phyloP scores from a whole-genome alignment of 2,888 invertebrate species.

The Acrobasis repandana region DNA sequence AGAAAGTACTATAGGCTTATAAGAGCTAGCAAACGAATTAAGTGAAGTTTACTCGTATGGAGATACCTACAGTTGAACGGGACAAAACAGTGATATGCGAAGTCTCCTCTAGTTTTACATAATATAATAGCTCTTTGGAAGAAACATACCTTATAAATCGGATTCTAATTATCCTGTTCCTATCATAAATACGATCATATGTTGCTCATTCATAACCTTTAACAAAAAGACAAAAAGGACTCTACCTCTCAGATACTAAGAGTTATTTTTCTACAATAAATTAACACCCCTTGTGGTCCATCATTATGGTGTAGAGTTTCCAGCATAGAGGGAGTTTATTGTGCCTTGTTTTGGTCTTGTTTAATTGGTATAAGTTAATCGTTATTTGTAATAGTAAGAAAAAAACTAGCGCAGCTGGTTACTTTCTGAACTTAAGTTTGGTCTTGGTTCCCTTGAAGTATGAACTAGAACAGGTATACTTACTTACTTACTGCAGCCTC shows the following conservation, averaged over 20 bases:
- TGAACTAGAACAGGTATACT: too few relatives aligned
- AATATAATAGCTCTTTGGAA: too few relatives aligned
- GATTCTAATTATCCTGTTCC: slow-evolving; percentile 1
- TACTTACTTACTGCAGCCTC: too few relatives aligned
- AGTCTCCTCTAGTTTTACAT: too few relatives aligned
- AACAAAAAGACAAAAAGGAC: neutral
- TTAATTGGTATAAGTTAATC: slow-evolving; percentile 17
- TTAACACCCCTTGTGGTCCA: slow-evolving; percentile 9
- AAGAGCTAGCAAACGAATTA: too few relatives aligned
- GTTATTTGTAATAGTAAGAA: slow-evolving; percentile 8
- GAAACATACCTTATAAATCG: neutral
- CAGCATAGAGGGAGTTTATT: slow-evolving; percentile 21
- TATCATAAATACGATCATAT: slow-evolving; percentile 4
- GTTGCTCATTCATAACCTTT: neutral
- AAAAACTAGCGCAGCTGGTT: slow-evolving; percentile 4
- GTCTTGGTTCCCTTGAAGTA: neutral
- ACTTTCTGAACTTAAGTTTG: neutral
- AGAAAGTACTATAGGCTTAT: too few relatives aligned
- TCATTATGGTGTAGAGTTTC: slow-evolving; percentile 26
- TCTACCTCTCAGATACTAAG: neutral
- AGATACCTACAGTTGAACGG: too few relatives aligned
- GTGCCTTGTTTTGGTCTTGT: slow-evolving; percentile 19
- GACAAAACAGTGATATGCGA: too few relatives aligned
- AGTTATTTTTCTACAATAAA: neutral
- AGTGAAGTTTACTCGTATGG: too few relatives aligned